Percentiles rank a stretch among this genome's conserved stretches.
Conservation (phyloP, 2,888 invertebrate genomes). For the Ornithoptera priamus region DNA sequence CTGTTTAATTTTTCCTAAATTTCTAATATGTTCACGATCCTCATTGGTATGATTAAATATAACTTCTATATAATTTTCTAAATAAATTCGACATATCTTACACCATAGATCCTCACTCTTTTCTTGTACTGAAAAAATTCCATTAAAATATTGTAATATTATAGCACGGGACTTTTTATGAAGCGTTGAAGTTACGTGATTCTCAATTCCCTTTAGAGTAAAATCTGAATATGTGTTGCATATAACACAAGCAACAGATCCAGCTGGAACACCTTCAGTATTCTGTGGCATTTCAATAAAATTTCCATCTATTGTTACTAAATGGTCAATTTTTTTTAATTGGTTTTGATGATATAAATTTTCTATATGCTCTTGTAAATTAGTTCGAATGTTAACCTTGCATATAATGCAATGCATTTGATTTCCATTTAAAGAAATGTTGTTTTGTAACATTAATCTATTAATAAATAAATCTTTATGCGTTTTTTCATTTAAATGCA, state of each 20-base stretch:
- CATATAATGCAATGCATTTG: conserved; percentile 42
- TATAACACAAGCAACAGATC: conserved; percentile 40
- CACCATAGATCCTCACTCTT: conserved; percentile 51
- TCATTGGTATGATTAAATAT: conserved; percentile 53
- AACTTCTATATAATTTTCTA: conserved; percentile 51
- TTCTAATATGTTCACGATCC: conserved; percentile 41
- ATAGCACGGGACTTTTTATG: conserved; percentile 48
- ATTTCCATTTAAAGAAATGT: conserved; percentile 34
- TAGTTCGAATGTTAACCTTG: conserved; percentile 30
- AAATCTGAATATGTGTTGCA: conserved; percentile 43
- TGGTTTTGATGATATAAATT: conserved; percentile 37
- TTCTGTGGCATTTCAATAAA: conserved; percentile 43
- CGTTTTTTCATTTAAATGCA: conserved; percentile 40
- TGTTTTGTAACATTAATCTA: conserved; percentile 45
- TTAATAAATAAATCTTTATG: conserved; percentile 41
- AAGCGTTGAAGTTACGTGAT: conserved; percentile 39
- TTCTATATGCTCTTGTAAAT: conserved; percentile 39
- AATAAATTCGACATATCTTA: conserved; percentile 52
- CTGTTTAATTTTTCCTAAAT: conserved; percentile 41
- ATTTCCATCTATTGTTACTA: conserved; percentile 45
- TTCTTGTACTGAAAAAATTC: conserved; percentile 53
- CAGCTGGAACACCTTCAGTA: conserved; percentile 26
- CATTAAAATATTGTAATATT: conserved; percentile 53
- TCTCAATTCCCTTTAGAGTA: conserved; percentile 34
- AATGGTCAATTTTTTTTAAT: conserved; percentile 36